Percentiles rank a stretch among this genome's conserved stretches.
These are phyloP conservation scores for Gonatopus flavifemur DNA, from an alignment of 1,140 invertebrate species.

Conservation along the genomic window DNA sequence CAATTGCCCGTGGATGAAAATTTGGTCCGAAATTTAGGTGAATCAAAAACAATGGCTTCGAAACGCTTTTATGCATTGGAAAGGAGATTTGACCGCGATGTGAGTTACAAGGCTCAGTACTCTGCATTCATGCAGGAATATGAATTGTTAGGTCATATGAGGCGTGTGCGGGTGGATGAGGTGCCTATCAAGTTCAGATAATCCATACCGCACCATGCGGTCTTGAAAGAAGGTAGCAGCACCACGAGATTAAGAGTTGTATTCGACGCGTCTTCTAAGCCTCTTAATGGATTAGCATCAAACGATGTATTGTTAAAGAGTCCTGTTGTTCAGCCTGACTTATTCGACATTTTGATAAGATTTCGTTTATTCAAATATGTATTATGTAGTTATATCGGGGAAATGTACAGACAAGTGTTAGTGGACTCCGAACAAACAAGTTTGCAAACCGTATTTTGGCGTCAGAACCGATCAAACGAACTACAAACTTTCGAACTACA, in stretches of 20 bases:
- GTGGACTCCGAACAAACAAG: slow-evolving; percentile 25
- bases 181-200: background rate
- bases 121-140: slow-evolving; percentile 28
- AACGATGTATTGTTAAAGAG: background rate
- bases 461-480: slow-evolving; percentile 14
- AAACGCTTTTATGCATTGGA: slow-evolving; percentile 13
- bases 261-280: slow-evolving; percentile 23
- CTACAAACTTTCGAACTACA: slow-evolving; percentile 16
- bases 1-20: no score
- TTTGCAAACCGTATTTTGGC: slow-evolving; percentile 42
- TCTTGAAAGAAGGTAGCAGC: background rate
- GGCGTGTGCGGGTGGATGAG: slow-evolving; percentile 14
- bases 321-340: background rate
- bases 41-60: background rate
- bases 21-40: background rate
- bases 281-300: background rate
- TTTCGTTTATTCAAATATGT: background rate
- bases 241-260: slow-evolving; percentile 37
- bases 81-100: slow-evolving; percentile 10
- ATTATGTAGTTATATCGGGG: background rate
- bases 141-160: slow-evolving; percentile 23
- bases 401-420: background rate
- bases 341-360: background rate
- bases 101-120: slow-evolving; percentile 13
- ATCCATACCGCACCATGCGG: background rate